Percentiles rank a stretch among this genome's conserved stretches.
Evolutionary conservation across 2,113 vertebrate species (phyloP).

Genomic region (Alligator mississippiensis): DNA sequence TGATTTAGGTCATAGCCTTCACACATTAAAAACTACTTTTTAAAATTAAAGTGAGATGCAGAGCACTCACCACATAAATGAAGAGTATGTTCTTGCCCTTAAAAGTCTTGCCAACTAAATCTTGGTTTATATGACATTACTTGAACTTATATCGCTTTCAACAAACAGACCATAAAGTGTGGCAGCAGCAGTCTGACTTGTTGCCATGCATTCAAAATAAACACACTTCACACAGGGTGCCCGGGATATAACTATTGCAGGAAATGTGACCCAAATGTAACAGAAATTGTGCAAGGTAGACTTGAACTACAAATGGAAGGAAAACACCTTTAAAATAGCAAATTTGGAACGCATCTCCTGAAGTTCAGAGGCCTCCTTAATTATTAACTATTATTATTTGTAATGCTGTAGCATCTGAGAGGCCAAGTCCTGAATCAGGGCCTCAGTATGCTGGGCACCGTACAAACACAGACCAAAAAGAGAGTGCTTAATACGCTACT

Average conservation of each 20-base stretch:
- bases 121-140: neutral
- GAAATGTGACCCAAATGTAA: neutral
- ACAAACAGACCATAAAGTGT: neutral
- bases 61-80: neutral
- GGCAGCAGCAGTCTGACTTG: neutral
- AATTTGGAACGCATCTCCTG: neutral
- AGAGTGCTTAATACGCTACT: neutral
- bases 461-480: neutral
- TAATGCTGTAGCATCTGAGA: neutral
- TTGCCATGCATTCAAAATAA: neutral
- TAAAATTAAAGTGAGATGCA: neutral
- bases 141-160: neutral
- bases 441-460: too few species aligned
- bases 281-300: neutral
- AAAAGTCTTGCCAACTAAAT: neutral
- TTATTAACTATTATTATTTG: neutral
- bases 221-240: neutral
- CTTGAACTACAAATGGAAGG: neutral
- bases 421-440: neutral
- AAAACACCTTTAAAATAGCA: neutral
- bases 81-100: neutral
- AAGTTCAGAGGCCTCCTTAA: neutral
- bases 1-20: neutral
- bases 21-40: neutral
- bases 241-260: rapidly evolving